Base-by-base conservation (phyloP, 2,888 invertebrate genomes). In the Heliconius erato region DNA sequence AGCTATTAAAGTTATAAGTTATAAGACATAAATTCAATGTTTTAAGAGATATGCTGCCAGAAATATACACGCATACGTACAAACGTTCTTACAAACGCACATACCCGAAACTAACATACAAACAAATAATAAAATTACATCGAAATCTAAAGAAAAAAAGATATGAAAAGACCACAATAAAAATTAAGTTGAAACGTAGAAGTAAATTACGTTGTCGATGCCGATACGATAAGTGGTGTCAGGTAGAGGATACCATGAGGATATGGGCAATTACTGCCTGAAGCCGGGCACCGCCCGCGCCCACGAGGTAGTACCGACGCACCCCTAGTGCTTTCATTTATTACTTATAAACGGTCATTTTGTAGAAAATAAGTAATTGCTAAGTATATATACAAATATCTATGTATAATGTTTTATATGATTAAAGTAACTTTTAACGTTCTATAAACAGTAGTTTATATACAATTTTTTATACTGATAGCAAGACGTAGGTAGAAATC, bases 221-320 rank as follows among this genome's bases (percentile, higher is more conserved):
- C 23, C 28, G 40, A 67, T 67, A 78, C 28, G 16, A 67, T 44
- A 65, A 78, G 77, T 78, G 78, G 78, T 78, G 44, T 78, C 63
- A 76, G 63, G 23, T 78, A 65, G 78, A 67, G 44, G 40, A 78
- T 44, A 49, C 44, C 19, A 44, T 77, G 54, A 67, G 63, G 72
- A 79, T 82, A 79, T 67, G 65, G 67, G 71, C 79, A 78, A 79
- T 82, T 78, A 79, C 71, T 19, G 40, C 26, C 28, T n/a, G 67
- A 49, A n/a, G 35, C 76, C 65, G 19, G 19, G 19, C 54, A 11
- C 63, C 63, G 32, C 35, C 23, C 11, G 19, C n/a, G 63, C 44
- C 68, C n/a, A n/a, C n/a, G n/a, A n/a, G n/a, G n/a, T n/a, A n/a
- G 19, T 3, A 14, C 44, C n/a, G 74, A n/a, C 35, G n/a, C 23